These are phyloP conservation scores for Pycnonotus jocosus DNA, from an alignment of 2,113 vertebrate species.

Conservation along the genomic window DNA sequence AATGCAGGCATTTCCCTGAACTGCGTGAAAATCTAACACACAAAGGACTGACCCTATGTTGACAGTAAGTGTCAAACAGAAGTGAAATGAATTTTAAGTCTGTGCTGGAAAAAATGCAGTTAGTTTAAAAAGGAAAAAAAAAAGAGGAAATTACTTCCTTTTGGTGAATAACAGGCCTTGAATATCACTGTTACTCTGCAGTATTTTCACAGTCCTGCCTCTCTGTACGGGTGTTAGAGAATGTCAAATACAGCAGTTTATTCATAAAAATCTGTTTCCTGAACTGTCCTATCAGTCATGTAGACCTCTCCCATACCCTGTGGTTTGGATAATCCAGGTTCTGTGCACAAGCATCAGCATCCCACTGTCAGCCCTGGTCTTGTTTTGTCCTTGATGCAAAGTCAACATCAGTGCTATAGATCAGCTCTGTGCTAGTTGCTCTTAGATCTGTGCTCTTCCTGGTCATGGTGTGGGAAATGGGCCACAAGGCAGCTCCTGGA, in stretches of 20 bases:
- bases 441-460: background rate
- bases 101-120: background rate
- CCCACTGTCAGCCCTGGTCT: background rate
- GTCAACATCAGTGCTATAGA: background rate
- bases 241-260: background rate
- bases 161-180: background rate
- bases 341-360: background rate
- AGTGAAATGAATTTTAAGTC: background rate
- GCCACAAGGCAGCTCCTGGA: background rate
- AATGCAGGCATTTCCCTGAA: background rate
- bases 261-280: background rate
- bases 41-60: background rate
- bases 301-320: background rate
- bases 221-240: background rate
- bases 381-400: background rate
- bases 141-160: background rate
- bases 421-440: background rate
- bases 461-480: background rate
- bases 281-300: background rate
- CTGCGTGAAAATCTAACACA: background rate
- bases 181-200: background rate
- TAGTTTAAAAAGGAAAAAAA: background rate
- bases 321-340: background rate
- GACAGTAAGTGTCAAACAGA: background rate
- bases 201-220: background rate